Percentiles rank a stretch among this genome's conserved stretches.
Conservation (phyloP, 2,113 vertebrate species). For the Hoplias malabaricus region DNA sequence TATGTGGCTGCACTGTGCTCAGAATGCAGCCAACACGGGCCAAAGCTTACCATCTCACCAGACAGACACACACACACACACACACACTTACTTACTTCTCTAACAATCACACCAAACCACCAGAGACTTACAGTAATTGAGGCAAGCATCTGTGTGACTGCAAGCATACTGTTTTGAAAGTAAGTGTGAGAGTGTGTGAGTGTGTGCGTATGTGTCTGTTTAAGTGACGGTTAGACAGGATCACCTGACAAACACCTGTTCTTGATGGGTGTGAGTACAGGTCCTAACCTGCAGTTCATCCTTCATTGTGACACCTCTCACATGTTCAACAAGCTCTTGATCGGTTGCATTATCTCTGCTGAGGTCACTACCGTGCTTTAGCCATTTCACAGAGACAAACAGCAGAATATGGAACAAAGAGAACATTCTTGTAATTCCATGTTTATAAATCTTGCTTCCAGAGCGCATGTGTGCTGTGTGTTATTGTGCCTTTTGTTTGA, state of each 20-base stretch:
- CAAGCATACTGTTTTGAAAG: not conserved
- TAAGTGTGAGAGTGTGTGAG: not conserved
- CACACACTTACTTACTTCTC: not conserved
- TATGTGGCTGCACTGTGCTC: conserved; percentile 29
- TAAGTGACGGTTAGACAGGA: not conserved
- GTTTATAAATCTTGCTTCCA: not conserved
- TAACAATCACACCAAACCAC: not conserved
- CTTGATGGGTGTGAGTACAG: not conserved
- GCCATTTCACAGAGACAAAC: not conserved
- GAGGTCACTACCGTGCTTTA: not conserved
- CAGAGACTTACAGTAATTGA: not conserved
- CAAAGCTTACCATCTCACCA: not conserved
- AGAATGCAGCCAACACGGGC: conserved; percentile 18
- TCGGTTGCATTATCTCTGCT: not conserved
- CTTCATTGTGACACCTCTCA: not conserved
- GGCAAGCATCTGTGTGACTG: not conserved
- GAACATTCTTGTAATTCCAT: not conserved
- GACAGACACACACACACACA: not conserved
- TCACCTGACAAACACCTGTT: conserved; percentile 12
- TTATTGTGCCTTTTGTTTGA: too few relatives aligned
- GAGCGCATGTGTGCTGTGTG: not conserved
- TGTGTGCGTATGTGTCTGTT: not conserved
- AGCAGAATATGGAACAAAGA: not conserved
- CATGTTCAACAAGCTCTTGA: not conserved
- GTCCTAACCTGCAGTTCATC: not conserved